Base-by-base conservation (phyloP, 2,888 invertebrate species). In the Azorinus chamasolen region DNA sequence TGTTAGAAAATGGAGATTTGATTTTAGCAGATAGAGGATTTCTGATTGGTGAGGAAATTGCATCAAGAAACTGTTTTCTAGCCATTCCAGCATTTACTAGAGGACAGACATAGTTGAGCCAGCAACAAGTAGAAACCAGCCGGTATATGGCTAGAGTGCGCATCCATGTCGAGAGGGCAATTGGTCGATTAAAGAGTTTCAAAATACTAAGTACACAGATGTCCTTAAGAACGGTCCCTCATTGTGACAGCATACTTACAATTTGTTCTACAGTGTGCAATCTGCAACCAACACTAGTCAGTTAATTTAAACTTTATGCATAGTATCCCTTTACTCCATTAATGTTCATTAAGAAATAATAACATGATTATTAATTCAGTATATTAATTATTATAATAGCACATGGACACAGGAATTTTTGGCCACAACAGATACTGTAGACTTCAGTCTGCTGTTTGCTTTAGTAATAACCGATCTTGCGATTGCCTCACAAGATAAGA, bases 1-100 rank as follows among this genome's bases (percentile, higher is more conserved):
- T 58, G 27, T n/a, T 69, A 5, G 45, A 58, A 14, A 12, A 45
- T 58, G 73, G 62, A 22, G 68, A 62, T 39, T 8, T 48, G 18
- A 57, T 74, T 10, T n/a, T 74, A 6, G 73, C 69, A 20, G 74
- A 69, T 18, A 6, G 69, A 2, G 74, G 64, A n/a, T 75, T 75
- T 45, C 32, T 69, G 22, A 64, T 69, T n/a, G 4, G n/a, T 5
- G 69, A 69, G 12, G 69, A 65, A 24, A 20, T 76, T 14, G 70
- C 51, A 16, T 55, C 32, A 1, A 22, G 25, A 12, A 54, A 61
- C 27, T 64, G 61, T 10, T 20, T 20, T 18, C 41, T 70, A 20
- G 55, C 57, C 8, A 59, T 59, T 12, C 70, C 75, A 24, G 12
- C 65, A 16, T 69, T 75, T 39, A 22, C 43, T 1, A 66, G 37